phyloP scores from a whole-genome alignment of 2,113 vertebrate species.

The Tor tambroides region DNA sequence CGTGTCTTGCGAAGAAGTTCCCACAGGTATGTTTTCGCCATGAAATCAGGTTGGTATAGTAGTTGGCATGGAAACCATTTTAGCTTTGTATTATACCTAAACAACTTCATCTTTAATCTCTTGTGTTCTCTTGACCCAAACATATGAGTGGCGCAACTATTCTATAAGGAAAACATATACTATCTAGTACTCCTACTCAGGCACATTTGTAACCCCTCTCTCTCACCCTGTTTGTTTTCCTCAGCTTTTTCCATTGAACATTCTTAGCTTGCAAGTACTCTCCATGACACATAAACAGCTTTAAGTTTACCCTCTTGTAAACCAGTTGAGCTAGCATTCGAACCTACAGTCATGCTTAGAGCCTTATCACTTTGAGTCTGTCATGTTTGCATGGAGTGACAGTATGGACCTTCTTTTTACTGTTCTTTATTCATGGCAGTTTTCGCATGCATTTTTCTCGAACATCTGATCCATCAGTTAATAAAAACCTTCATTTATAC shows the following conservation, averaged over 20 bases:
- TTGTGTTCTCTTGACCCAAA: slow-evolving; percentile 23
- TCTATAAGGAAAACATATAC: neutral
- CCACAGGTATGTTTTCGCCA: no score
- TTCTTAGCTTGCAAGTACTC: slow-evolving; percentile 29
- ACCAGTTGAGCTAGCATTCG: neutral
- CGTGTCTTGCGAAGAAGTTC: no score
- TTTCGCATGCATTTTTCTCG: neutral
- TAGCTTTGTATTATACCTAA: neutral
- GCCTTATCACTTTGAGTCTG: slow-evolving; percentile 12
- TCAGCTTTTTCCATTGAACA: slow-evolving; percentile 24
- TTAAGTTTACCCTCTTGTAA: slow-evolving; percentile 41
- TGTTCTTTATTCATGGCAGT: neutral
- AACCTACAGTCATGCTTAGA: neutral
- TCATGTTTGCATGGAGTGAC: neutral
- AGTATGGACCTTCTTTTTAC: neutral
- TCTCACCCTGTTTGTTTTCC: neutral
- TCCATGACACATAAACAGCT: slow-evolving; percentile 51
- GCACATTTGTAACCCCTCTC: slow-evolving; percentile 27
- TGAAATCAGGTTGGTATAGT: neutral
- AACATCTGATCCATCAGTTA: neutral
- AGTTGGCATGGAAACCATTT: slow-evolving; percentile 23
- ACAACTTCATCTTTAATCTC: neutral
- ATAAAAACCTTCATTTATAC: neutral
- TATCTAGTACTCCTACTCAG: neutral
- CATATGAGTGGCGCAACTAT: neutral